phyloP scores from a whole-genome alignment of 2,888 invertebrate species.

The Hydraecia micacea region DNA sequence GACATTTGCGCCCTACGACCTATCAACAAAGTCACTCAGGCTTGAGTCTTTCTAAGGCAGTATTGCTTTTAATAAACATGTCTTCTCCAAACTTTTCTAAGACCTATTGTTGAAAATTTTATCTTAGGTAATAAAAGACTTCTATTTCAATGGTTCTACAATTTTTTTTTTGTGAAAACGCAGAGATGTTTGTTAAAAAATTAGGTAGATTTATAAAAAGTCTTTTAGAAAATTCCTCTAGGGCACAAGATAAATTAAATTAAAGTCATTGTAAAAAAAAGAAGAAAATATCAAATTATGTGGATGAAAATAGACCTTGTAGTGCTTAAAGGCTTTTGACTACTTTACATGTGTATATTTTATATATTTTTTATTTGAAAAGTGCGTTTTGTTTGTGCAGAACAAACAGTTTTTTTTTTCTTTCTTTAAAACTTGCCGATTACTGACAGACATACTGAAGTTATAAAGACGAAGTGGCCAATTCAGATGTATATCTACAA shows the following conservation, averaged over 20 bases:
- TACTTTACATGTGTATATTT: too few relatives aligned
- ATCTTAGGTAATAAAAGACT: constrained; percentile 49
- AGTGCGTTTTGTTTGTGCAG: too few relatives aligned
- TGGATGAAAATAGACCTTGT: neutral
- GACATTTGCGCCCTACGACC: neutral
- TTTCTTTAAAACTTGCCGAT: neutral
- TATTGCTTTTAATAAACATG: constrained; percentile 35
- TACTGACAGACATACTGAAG: neutral
- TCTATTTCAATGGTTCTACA: constrained; percentile 23
- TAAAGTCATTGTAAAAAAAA: neutral
- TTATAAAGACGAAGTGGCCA: neutral
- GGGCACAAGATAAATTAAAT: constrained; percentile 7
- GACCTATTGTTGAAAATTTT: constrained; percentile 37
- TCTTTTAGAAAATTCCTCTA: constrained; percentile 6
- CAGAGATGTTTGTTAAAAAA: neutral
- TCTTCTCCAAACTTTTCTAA: constrained; percentile 32
- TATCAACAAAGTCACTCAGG: constrained; percentile 35
- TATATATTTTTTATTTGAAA: too few relatives aligned
- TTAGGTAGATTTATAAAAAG: neutral
- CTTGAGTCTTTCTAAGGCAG: constrained; percentile 23
- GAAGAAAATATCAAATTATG: neutral
- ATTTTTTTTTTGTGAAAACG: constrained; percentile 10
- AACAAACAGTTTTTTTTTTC: too few relatives aligned
- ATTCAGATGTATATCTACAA: too few relatives aligned
- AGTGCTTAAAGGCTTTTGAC: neutral